Base-by-base conservation (phyloP, 2,888 invertebrate species). In the Alloplasta piceator region DNA sequence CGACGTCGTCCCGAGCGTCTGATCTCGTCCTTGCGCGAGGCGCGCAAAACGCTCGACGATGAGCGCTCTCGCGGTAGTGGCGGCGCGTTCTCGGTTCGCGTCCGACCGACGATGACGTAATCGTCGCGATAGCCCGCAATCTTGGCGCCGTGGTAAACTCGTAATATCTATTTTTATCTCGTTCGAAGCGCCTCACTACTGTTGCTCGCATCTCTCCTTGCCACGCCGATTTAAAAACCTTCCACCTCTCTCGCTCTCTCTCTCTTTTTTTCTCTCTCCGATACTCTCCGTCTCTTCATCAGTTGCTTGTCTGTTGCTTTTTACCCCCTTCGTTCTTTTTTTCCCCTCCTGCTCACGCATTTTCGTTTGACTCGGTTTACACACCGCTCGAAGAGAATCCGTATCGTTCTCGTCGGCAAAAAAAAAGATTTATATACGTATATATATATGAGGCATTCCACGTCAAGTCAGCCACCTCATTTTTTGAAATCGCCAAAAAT, bases 101-200 rank as follows among this genome's bases (percentile, higher is more conserved):
- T 91, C 91, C 92, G 91, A 89, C 91, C 88, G 89, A 88, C 89
- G 88, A 91, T 93, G 93, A 93, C 93, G 93, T 92, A 93, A 93
- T 92, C 91, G 92, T 92, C 91, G 91, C 92, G 93, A 93, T 93
- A 92, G 92, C 91, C 92, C 93, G 93, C 93, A 93, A 93, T 93
- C 93, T 93, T 93, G 93, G 93, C 93, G 93, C 93, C 93, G 93
- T 89, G 90, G 91, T 92, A 92, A 92, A 92, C 93, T 92, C 92
- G 93, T 93, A 93, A 93, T 93, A 91, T 93, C 93, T 93, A 93
- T 93, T 93, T 93, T 93, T 93, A 93, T 92, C 92, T 89, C 86
- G 87, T 89, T 71, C 86, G 88, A 88, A 89, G 88, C 88, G 88
- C 77, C 83, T 82, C 81, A 68, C 83, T 71, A 67, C 74, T 61